Evolutionary conservation across 92 coral and sea anemone species (phyloP), one percentile per base, ranked within the genome.

Genomic region (Zoanthus gigantus): DNA sequence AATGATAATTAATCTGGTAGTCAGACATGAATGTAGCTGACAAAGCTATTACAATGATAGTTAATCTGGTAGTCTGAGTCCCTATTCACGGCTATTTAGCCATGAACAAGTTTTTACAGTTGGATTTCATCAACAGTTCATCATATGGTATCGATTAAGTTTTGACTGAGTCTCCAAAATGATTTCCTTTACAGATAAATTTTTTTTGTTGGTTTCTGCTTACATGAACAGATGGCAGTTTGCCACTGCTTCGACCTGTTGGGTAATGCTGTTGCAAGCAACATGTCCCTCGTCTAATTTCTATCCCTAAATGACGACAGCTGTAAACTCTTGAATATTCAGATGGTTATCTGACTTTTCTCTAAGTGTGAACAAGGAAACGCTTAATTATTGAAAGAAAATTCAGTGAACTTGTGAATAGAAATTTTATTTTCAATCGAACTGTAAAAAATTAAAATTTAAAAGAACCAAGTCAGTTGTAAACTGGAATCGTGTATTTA

Each of bases 271-370:
- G 71, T 65, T 17, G 30, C 17, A 65, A 65, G 6, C 71, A 65
- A 17, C 31, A 17, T 65, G 71, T 65, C 71, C 31, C 14, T 7
- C 60, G 3, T 8, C 71, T 65, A 17, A 4, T 4, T 65, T 17
- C 71, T 31, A 65, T 65, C 71, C 71, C 31, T 6, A 65, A 65
- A 65, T 23, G 23, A 65, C 18, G 71, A 65, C 71, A 17, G 71
- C 30, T 65, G 71, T 31, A 65, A 65, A 65, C 71, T 65, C 71
- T 65, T 16, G 71, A 65, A 65, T 63, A 54, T 63, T 63, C 71
- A 63, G 71, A 63, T 63, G 71, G 71, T 23, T 16, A 28, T 16
- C 71, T 16, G 71, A 17, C 71, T 65, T 65, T 65, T 65, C 71
- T 17, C 30, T 31, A 65, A 65, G 31, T 23, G 18, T 16, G 30